These are phyloP conservation scores for Stegodyphus mimosarum DNA, from an alignment of 1,140 invertebrate species.

Conservation along the genomic window DNA sequence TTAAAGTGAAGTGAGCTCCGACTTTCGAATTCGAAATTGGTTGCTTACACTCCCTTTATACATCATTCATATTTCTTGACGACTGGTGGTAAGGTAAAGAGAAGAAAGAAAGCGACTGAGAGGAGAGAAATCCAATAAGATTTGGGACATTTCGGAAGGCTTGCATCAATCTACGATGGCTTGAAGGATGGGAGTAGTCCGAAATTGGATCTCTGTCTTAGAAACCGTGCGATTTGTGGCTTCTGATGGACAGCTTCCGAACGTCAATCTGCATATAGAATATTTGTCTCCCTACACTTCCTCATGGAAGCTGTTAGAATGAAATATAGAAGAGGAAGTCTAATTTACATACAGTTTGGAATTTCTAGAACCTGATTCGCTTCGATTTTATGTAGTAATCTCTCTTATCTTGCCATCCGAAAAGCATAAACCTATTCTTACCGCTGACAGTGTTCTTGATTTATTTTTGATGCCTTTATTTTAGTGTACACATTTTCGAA, in stretches of 20 bases:
- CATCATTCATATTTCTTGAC: conserved; percentile 61
- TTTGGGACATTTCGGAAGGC: conserved; percentile 54
- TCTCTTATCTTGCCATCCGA: conserved; percentile 1
- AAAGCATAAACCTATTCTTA: not conserved
- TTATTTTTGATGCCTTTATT: too few relatives aligned
- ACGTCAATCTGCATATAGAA: conserved; percentile 61
- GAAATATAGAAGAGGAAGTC: conserved; percentile 49
- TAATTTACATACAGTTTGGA: conserved; percentile 53
- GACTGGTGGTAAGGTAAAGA: conserved; percentile 40
- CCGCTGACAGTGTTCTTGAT: too few relatives aligned
- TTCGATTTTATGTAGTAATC: conserved; percentile 30
- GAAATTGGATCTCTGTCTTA: conserved; percentile 46
- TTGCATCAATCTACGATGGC: conserved; percentile 49
- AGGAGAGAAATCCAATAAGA: conserved; percentile 58
- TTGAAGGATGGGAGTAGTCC: conserved; percentile 48
- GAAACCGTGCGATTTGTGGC: conserved; percentile 55
- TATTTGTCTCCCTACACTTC: conserved; percentile 56
- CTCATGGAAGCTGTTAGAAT: conserved; percentile 13
- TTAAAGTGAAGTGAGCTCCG: conserved; percentile 24
- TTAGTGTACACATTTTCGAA: too few relatives aligned
- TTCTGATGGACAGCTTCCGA: conserved; percentile 57
- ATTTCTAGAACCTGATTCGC: conserved; percentile 45
- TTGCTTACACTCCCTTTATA: conserved; percentile 60
- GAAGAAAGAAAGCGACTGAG: not conserved
- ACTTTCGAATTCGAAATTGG: conserved; percentile 59